Conservation (phyloP, 2,888 invertebrate species). For the Caenorhabditis sp. region DNA sequence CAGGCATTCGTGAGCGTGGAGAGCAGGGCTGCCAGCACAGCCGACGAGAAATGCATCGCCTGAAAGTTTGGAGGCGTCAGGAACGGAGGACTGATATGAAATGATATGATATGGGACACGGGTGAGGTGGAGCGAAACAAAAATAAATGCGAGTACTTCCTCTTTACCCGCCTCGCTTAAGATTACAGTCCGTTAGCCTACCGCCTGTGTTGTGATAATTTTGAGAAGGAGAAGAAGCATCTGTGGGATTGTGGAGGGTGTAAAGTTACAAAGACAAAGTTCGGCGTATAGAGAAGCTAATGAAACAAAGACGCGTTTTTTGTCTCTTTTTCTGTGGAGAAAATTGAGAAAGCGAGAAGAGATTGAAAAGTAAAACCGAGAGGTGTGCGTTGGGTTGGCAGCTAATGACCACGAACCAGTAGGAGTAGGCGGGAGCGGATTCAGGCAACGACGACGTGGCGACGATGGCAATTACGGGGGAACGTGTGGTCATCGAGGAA, state of each 20-base stretch:
- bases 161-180: conserved; percentile 14
- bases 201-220: conserved; percentile 43
- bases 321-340: conserved; percentile 11
- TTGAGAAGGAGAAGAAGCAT: conserved; percentile 6
- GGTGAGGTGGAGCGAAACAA: conserved; percentile 10
- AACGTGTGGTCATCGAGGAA: background rate
- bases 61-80: background rate
- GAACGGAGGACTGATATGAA: background rate
- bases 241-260: conserved; percentile 40
- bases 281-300: conserved; percentile 18
- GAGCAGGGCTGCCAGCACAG: conserved; percentile 2
- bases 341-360: conserved; percentile 19
- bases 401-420: conserved; percentile 17
- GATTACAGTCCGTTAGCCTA: conserved; percentile 46
- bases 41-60: conserved; percentile 4
- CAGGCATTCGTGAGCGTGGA: conserved; percentile 21
- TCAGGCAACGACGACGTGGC: background rate
- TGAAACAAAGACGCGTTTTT: conserved; percentile 37
- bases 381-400: conserved; percentile 5
- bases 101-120: background rate
- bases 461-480: background rate
- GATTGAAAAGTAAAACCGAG: background rate
- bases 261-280: conserved; percentile 45
- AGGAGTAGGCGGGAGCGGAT: background rate
- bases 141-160: conserved; percentile 43